phyloP scores from a whole-genome alignment of 2,113 vertebrate genomes.

The Ptilonorhynchus violaceus region DNA sequence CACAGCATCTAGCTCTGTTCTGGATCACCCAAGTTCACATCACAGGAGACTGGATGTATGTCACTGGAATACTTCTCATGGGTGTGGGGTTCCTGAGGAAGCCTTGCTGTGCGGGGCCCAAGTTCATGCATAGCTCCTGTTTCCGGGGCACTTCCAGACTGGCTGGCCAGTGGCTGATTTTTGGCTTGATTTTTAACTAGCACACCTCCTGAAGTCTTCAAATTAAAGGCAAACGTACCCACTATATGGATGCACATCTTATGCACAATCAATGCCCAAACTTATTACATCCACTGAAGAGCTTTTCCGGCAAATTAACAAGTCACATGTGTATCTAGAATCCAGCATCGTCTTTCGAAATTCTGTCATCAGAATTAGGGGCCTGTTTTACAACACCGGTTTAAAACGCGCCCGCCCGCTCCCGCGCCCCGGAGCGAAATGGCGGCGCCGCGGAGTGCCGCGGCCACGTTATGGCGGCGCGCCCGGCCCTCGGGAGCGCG shows the following conservation, averaged over 20 bases:
- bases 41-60: rapidly evolving
- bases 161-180: not conserved
- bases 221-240: not conserved
- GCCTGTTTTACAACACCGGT: rapidly evolving
- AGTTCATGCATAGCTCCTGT: rapidly evolving
- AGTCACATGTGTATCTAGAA: rapidly evolving
- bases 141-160: too few relatives aligned
- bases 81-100: rapidly evolving
- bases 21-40: not conserved
- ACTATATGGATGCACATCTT: not conserved
- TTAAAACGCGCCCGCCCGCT: rapidly evolving
- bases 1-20: not conserved
- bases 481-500: not conserved
- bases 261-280: not conserved
- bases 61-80: rapidly evolving
- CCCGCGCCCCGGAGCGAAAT: not conserved
- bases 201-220: not conserved
- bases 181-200: not conserved
- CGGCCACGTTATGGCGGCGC: not conserved
- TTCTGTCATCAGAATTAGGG: too few relatives aligned
- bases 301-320: not conserved
- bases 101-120: not conserved
- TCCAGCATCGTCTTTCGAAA: rapidly evolving
- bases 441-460: not conserved
- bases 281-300: rapidly evolving